Evolutionary conservation across 92 coral and sea anemone genomes (phyloP).

Genomic region (Epizoanthus rinbou): DNA sequence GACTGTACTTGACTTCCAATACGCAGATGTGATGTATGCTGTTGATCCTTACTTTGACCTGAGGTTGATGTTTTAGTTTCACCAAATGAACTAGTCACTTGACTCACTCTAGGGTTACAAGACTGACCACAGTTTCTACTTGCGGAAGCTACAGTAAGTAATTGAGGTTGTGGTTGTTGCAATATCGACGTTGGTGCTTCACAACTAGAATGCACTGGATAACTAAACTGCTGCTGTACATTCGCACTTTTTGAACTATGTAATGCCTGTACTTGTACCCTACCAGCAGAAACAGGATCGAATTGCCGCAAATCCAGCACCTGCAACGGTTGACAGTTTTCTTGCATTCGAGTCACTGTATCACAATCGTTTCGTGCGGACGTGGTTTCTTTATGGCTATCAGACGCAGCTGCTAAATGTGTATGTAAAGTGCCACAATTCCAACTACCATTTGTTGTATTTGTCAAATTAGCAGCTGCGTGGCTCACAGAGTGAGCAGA

Average conservation of each 20-base stretch:
- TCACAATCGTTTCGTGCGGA: background rate
- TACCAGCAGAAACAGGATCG: slow-evolving; percentile 3
- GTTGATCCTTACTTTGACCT: background rate
- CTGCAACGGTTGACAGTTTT: background rate
- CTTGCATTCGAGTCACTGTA: background rate
- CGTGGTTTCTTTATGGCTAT: background rate
- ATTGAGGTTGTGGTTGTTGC: background rate
- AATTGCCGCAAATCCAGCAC: background rate
- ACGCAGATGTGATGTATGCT: background rate
- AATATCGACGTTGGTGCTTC: background rate
- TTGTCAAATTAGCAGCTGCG: background rate
- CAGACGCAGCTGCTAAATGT: background rate
- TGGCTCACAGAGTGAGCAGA: background rate
- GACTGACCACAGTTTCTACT: background rate
- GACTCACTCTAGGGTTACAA: background rate
- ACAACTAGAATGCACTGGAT: slow-evolving; percentile 1
- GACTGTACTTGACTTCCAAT: background rate
- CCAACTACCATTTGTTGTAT: background rate
- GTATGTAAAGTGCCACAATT: background rate
- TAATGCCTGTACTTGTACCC: background rate
- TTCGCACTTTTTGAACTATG: background rate
- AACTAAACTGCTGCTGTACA: background rate
- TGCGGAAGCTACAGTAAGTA: background rate
- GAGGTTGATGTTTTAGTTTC: background rate
- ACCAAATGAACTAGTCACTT: slow-evolving; percentile 3